Base-by-base conservation (phyloP, 2,888 invertebrate species). In the Nomada lathburiana region DNA sequence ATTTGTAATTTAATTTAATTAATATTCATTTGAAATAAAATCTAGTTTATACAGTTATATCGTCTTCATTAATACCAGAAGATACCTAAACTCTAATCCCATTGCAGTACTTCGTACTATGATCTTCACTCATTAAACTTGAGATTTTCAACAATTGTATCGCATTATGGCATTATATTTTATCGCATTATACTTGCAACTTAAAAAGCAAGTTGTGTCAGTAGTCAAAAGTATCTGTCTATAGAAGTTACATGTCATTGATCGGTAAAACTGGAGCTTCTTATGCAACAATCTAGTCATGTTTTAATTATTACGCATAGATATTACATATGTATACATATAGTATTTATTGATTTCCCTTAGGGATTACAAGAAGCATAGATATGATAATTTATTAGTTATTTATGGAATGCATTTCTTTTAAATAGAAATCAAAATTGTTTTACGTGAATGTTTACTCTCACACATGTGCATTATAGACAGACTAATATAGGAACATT, bases 351-450 rank as follows among this genome's bases (percentile, higher is more conserved):
- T 16, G 47, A 47, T 47, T 13, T 16, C 36, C 7, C 36, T 36
- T 36, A 7, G 36, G 36, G 36, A 36, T 36, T 36, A 36, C 36
- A 36, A 36, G 7, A 87, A 86, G 84, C 85, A 83, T 84, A 84
- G 82, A 86, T 85, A 76, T 82, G 88, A 89, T 77, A 80, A 82
- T 88, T 29, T 90, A 83, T 81, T 88, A 80, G 84, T 89, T 89
- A 84, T 86, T 85, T 83, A 70, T 82, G 86, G 86, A 86, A 89
- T 84, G 80, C 88, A 88, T 87, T 85, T 85, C 85, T 79, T 87
- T 86, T 80, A 82, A 88, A 80, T 80, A 86, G 89, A 90, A 84
- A 88, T 88, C 89, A 83, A 87, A 89, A 90, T 91, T 92, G 90
- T 92, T 90, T 90, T 77, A 79, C 55, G 23, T 76, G 67, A 65